These are phyloP conservation scores for Centropristis striata DNA, from an alignment of 2,113 vertebrate species.

Conservation along the genomic window DNA sequence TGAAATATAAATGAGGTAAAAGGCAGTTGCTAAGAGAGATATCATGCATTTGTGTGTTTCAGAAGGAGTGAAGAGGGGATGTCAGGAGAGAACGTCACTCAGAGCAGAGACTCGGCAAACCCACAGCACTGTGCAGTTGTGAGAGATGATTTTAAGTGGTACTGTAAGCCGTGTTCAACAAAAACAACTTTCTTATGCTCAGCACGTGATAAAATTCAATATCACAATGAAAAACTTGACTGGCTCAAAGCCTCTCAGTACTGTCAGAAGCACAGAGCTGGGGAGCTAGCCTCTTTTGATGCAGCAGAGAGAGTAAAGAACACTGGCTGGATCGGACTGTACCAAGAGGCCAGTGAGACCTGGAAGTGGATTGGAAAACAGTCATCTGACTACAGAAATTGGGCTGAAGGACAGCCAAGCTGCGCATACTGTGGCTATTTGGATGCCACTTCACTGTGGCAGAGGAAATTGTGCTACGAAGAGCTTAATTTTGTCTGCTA, in stretches of 20 bases:
- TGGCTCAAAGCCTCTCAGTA: not conserved
- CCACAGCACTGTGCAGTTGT: constrained; percentile 4
- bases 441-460: fast-evolving
- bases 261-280: fast-evolving
- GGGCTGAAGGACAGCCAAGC: not conserved
- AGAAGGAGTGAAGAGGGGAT: constrained; percentile 43
- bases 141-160: not conserved
- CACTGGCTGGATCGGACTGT: constrained; percentile 41
- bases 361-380: constrained; percentile 18
- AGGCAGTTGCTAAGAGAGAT: not conserved
- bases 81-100: constrained; percentile 3
- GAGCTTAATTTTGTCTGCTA: not conserved
- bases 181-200: not conserved
- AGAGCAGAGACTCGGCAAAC: not conserved
- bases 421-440: constrained; percentile 39
- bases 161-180: not conserved
- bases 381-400: not conserved
- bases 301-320: fast-evolving
- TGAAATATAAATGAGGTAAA: not conserved
- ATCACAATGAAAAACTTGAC: fast-evolving
- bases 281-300: not conserved
- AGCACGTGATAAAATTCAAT: fast-evolving
- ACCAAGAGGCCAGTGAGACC: not conserved
- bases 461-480: not conserved
- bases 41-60: constrained; percentile 8